Evolutionary conservation across 2,888 invertebrate species (phyloP).

Genomic region (Xanthia togata): DNA sequence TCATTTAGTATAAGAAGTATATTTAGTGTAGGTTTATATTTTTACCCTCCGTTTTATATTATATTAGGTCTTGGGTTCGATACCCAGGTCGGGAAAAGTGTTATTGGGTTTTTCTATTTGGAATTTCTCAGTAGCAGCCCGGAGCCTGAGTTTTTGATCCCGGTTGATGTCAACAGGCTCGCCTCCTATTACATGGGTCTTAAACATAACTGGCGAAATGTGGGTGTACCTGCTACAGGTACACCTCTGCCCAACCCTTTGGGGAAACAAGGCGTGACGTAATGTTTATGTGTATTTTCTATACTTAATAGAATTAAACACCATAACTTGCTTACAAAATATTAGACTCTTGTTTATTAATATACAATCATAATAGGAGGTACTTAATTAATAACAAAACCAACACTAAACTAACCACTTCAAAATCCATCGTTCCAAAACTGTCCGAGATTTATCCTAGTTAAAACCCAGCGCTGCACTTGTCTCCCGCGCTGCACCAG

Average conservation of each 20-base stretch:
- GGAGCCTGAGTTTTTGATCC: too few species aligned
- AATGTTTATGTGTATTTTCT: neutral
- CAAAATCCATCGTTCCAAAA: slow-evolving; percentile 8
- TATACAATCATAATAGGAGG: neutral
- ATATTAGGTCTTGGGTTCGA: neutral
- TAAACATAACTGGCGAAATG: neutral
- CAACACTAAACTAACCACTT: neutral
- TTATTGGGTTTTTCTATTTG: neutral
- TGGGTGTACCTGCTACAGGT: neutral
- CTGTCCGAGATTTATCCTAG: slow-evolving; percentile 15
- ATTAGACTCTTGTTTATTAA: neutral
- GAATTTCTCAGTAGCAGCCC: neutral
- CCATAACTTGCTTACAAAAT: neutral
- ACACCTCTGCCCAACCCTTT: neutral
- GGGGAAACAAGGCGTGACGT: too few species aligned
- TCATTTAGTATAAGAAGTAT: too few species aligned
- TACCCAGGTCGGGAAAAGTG: neutral
- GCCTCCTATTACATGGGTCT: neutral
- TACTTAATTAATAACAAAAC: neutral
- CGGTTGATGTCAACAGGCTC: too few species aligned
- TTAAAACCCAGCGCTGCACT: slow-evolving; percentile 40
- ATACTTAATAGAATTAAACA: neutral
- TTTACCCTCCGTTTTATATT: too few species aligned
- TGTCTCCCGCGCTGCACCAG: slow-evolving; percentile 32
- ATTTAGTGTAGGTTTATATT: too few species aligned